Percentiles rank a stretch among this genome's conserved stretches.
These are phyloP conservation scores for Charaxes varanes DNA, from an alignment of 1,140 invertebrate species.

Conservation along the genomic window DNA sequence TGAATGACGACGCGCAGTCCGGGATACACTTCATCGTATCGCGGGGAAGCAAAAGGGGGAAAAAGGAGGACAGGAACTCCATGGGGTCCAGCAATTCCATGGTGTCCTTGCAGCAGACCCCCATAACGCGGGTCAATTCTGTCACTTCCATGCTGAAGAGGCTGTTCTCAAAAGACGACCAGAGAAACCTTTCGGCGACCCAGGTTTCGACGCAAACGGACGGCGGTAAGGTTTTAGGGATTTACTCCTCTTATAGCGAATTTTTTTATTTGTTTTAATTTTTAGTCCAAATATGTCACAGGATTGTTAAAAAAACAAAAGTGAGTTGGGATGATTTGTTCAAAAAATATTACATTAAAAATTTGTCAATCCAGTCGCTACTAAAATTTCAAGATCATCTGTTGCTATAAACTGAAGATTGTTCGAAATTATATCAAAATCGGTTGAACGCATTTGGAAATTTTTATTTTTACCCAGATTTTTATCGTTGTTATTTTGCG, in stretches of 20 bases:
- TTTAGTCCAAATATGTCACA: no score
- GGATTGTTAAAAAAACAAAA: no score
- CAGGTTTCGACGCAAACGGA: slow-evolving; percentile 40
- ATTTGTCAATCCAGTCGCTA: no score
- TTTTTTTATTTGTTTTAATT: no score
- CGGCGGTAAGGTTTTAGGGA: slow-evolving; percentile 33
- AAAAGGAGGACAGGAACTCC: slow-evolving; percentile 60
- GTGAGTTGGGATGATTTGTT: no score
- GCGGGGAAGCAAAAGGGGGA: slow-evolving; percentile 64
- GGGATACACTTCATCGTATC: slow-evolving; percentile 83
- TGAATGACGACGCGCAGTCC: slow-evolving; percentile 79
- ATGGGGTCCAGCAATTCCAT: slow-evolving; percentile 70
- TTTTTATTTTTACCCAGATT: no score
- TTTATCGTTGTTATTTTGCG: no score
- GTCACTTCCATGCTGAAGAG: slow-evolving; percentile 84
- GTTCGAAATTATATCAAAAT: no score
- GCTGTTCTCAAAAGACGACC: slow-evolving; percentile 83
- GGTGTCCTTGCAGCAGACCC: slow-evolving; percentile 72
- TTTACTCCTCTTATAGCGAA: not conserved
- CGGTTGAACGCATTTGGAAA: no score
- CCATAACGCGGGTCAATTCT: slow-evolving; percentile 81
- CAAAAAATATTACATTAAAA: no score
- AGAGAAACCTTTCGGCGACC: slow-evolving; percentile 28
- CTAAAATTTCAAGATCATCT: no score
- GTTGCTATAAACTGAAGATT: no score